Conservation (phyloP, 2,888 invertebrate genomes). For the Calameuta idolon region DNA sequence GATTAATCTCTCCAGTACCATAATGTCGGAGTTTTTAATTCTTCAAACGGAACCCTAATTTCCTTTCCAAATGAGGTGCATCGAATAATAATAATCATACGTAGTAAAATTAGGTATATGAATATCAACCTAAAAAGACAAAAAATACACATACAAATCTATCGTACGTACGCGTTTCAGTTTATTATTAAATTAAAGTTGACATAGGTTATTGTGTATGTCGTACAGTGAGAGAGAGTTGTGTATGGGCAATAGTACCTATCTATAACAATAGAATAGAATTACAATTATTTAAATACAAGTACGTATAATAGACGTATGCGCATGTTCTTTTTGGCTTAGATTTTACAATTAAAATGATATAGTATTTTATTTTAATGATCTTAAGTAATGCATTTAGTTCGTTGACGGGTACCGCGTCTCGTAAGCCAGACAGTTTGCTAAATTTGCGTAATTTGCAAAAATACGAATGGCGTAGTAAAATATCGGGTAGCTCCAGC, state of each 20-base stretch:
- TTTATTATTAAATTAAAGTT: constrained; percentile 66
- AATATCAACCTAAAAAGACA: constrained; percentile 9
- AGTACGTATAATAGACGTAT: constrained; percentile 42
- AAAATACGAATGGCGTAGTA: neutral
- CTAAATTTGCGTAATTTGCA: neutral
- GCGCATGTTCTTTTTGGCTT: constrained; percentile 44
- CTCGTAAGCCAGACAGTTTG: neutral
- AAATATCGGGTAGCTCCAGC: neutral
- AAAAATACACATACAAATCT: constrained; percentile 18
- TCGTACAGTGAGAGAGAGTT: constrained; percentile 59
- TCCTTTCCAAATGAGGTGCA: too few species aligned
- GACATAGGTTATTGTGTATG: constrained; percentile 65
- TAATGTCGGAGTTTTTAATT: too few species aligned
- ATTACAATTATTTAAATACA: constrained; percentile 29
- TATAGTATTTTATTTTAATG: constrained; percentile 22
- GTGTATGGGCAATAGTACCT: constrained; percentile 64
- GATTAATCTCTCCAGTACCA: too few species aligned
- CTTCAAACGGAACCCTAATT: too few species aligned
- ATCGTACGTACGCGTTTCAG: constrained; percentile 65
- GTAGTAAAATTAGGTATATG: neutral
- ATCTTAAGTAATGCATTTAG: constrained; percentile 20
- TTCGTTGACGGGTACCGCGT: constrained; percentile 16
- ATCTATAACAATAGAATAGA: constrained; percentile 46
- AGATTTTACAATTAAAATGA: constrained; percentile 26
- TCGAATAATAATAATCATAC: too few species aligned